Conservation (phyloP, 1,140 invertebrate species). For the Drosophila pseudoananassae region DNA sequence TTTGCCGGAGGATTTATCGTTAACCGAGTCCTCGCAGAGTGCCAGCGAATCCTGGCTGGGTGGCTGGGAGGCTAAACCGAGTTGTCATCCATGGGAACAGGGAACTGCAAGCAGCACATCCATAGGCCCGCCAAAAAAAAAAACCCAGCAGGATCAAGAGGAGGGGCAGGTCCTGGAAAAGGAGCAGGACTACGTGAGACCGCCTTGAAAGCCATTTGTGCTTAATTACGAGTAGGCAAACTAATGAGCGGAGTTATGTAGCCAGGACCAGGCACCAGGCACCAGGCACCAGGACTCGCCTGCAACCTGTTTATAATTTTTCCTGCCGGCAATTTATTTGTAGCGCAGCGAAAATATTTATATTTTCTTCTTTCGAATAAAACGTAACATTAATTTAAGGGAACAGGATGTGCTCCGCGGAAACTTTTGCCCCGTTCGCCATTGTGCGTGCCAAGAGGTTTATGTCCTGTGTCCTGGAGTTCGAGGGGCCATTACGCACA, state of each 20-base stretch:
- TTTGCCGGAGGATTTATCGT: conserved; percentile 79
- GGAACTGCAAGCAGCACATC: conserved; percentile 12
- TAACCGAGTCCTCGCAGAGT: conserved; percentile 19
- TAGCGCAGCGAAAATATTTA: conserved; percentile 58
- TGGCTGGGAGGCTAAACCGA: conserved; percentile 29
- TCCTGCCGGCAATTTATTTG: conserved; percentile 62
- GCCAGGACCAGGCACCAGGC: too few species aligned
- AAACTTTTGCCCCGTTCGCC: conserved; percentile 70
- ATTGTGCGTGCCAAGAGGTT: conserved; percentile 80
- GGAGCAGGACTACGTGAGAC: conserved; percentile 48
- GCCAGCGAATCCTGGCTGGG: conserved; percentile 5
- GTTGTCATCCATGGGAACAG: conserved; percentile 74
- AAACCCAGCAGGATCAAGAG: too few species aligned
- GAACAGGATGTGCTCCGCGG: conserved; percentile 14
- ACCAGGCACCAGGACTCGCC: conserved; percentile 45
- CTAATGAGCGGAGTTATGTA: conserved; percentile 80
- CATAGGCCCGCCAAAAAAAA: conserved; percentile 1
- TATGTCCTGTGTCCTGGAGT: conserved; percentile 10
- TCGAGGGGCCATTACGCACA: conserved; percentile 59
- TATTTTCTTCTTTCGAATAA: conserved; percentile 63
- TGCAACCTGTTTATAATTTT: conserved; percentile 72
- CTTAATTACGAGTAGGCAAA: conserved; percentile 82
- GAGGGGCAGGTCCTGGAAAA: background rate
- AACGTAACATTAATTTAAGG: conserved; percentile 76
- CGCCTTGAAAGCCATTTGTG: conserved; percentile 80